Conservation (phyloP, 2,113 vertebrate species). For the Pycnonotus jocosus region DNA sequence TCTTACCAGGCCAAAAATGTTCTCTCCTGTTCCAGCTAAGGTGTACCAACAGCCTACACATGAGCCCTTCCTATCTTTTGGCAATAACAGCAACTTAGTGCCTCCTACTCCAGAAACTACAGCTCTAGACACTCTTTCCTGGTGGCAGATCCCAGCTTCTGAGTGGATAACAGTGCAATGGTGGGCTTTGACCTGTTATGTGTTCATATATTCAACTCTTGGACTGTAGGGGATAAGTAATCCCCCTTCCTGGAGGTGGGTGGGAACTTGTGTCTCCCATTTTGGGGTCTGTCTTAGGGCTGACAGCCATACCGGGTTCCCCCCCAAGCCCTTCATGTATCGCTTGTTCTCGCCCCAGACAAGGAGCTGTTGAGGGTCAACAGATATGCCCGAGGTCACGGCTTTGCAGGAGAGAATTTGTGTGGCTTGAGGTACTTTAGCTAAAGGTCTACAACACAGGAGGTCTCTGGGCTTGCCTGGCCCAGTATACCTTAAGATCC, state of each 20-base stretch:
- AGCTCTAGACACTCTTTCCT: background rate
- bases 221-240: background rate
- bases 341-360: background rate
- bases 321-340: background rate
- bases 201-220: background rate
- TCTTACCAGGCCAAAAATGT: background rate
- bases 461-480: background rate
- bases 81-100: background rate
- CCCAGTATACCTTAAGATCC: background rate
- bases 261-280: rapidly evolving
- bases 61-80: background rate
- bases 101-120: background rate
- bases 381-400: background rate
- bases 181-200: background rate
- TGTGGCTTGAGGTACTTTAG: background rate
- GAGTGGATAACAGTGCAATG: background rate
- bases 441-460: background rate
- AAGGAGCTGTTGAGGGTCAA: rapidly evolving
- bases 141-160: background rate
- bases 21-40: background rate
- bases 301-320: background rate
- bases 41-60: background rate
- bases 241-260: background rate
- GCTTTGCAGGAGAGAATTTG: background rate
- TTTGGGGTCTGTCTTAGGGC: background rate